Base-by-base conservation (phyloP, 2,113 vertebrate genomes). In the Leptocoma aspasia region DNA sequence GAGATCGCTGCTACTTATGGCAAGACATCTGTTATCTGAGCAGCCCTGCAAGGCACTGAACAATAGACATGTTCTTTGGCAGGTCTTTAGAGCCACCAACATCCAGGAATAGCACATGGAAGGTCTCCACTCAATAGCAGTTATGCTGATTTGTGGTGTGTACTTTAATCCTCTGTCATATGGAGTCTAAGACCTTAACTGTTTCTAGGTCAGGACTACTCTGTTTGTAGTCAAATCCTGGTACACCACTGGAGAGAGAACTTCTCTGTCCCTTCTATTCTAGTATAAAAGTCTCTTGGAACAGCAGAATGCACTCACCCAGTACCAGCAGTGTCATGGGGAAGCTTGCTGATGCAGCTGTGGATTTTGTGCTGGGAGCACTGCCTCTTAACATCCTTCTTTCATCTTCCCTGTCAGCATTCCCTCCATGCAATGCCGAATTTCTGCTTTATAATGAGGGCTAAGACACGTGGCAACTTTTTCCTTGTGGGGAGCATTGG, bases 31-130 rank as follows among this genome's bases (percentile, higher is more conserved):
- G 81, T 85, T n/a, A 31, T 61, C 63, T 75, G 72, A 80, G 60
- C 72, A 92, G 57, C 75, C 79, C 86, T 94, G 89, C 82, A 92
- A 94, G 92, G 84, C 68, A 73, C 42, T 30, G 89, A 83, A 63
- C 69, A 96, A 90, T 91, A 85, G 85, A 33, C 23, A 47, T 72
- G 49, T 59, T 89, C 81, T 93, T 90, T 96, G 92, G 86, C 86
- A 92, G 70, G 52, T 78, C 68, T 78, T 90, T 42, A 26, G 11
- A 64, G 80, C 78, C 91, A 81, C 56, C 78, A 81, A n/a, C 30
- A n/a, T 85, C 85, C 84, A 78, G 63, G 87, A 96, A 95, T 42
- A 95, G 86, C 92, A 35, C 31, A 15, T 94, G 95, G 77, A 84
- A 82, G 75, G 33, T 82, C 73, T 92, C 27, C 33, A 20, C 83